Evolutionary conservation across 2,797 vertebrate species (phyloP).

Genomic region (Spondyliosoma cantharus): DNA sequence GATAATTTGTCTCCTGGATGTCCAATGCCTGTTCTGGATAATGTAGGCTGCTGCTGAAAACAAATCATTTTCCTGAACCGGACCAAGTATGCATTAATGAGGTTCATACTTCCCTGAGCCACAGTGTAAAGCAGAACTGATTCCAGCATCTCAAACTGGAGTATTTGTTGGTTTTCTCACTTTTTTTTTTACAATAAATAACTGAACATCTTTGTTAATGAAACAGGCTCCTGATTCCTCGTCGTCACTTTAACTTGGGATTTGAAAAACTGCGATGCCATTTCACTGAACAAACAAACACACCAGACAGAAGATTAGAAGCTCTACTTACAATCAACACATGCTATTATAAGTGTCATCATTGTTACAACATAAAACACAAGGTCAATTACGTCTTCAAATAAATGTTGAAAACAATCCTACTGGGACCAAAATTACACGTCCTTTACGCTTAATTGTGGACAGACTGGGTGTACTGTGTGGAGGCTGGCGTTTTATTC

Average conservation of each 20-base stretch:
- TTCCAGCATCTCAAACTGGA: not conserved
- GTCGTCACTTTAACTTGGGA: not conserved
- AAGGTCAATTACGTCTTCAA: not conserved
- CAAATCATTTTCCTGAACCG: too few relatives aligned
- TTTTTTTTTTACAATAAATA: not conserved
- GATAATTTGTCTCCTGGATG: too few relatives aligned
- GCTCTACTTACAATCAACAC: not conserved
- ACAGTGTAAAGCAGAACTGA: too few relatives aligned
- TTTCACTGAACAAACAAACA: too few relatives aligned
- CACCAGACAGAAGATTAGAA: not conserved
- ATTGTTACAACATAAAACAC: not conserved
- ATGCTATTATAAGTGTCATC: not conserved
- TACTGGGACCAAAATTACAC: constrained; percentile 32
- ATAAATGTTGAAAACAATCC: constrained; percentile 29
- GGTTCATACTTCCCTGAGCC: too few relatives aligned
- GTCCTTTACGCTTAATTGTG: constrained; percentile 61
- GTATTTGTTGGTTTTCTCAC: not conserved
- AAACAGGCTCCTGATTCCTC: too few relatives aligned
- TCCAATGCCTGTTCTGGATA: too few relatives aligned
- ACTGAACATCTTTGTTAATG: not conserved
- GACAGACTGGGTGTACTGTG: constrained; percentile 44
- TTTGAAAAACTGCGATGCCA: not conserved
- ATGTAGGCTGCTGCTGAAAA: too few relatives aligned
- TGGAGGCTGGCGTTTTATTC: constrained; percentile 33
- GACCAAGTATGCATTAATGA: too few relatives aligned